These are phyloP conservation scores for Calameuta pallipes DNA, from an alignment of 2,888 invertebrate species.

Conservation along the genomic window DNA sequence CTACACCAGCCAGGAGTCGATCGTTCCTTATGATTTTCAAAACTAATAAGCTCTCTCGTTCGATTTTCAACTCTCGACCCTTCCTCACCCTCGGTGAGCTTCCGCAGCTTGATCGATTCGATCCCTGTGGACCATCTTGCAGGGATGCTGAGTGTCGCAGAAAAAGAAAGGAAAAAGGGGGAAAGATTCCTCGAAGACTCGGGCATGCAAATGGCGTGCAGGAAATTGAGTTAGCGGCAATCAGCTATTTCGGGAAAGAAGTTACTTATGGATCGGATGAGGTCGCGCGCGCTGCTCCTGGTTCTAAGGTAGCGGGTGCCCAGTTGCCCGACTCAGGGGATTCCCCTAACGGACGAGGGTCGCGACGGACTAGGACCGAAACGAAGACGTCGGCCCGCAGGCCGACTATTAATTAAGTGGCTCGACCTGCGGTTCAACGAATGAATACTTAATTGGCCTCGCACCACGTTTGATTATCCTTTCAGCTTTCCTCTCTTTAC, in stretches of 20 bases:
- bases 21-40: neutral
- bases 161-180: neutral
- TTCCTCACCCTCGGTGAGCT: neutral
- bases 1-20: neutral
- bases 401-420: neutral
- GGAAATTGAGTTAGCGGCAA: neutral
- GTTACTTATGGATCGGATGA: neutral
- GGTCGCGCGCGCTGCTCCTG: neutral
- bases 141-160: neutral
- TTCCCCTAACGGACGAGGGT: slow-evolving; percentile 15
- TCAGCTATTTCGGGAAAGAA: neutral
- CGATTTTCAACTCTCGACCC: neutral
- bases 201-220: neutral
- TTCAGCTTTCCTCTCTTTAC: slow-evolving; percentile 3
- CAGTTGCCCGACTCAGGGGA: neutral
- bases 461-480: slow-evolving; percentile 3
- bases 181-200: neutral
- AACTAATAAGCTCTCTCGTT: neutral
- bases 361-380: neutral
- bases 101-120: neutral
- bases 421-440: neutral
- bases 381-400: neutral
- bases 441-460: slow-evolving; percentile 4
- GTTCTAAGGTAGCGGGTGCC: neutral
- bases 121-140: neutral